A percentile compares a stretch with the other conserved stretches of the same genome.
Evolutionary conservation across 2,797 vertebrate genomes (phyloP).

Genomic region (Pseudochromis fuscus): DNA sequence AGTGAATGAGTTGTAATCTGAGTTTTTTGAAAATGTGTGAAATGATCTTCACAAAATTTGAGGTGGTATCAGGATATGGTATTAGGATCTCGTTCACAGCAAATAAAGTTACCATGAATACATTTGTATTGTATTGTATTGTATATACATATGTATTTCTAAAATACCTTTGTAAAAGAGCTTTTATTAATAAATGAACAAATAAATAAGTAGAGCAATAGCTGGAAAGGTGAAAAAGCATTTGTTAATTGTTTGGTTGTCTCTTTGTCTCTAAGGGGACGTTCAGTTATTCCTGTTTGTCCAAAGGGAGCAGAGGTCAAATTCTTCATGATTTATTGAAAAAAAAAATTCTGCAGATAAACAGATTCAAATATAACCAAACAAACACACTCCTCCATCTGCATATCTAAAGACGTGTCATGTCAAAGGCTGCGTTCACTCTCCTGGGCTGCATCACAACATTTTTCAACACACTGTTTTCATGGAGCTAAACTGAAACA

Average conservation of each 20-base stretch:
- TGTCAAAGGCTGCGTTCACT: slow-evolving; percentile 49
- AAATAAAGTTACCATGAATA: neutral
- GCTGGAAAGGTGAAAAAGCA: neutral
- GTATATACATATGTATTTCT: neutral
- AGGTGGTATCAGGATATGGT: neutral
- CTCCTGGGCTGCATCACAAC: slow-evolving; percentile 24
- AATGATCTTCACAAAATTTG: neutral
- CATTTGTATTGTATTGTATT: too few species aligned
- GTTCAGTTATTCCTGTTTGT: neutral
- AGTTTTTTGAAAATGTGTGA: neutral
- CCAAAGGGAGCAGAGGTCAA: slow-evolving; percentile 11
- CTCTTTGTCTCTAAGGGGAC: neutral
- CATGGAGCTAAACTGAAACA: slow-evolving; percentile 15
- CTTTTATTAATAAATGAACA: neutral
- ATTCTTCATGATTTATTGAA: too few species aligned
- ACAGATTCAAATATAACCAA: slow-evolving; percentile 27
- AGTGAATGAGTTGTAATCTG: neutral
- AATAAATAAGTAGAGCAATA: neutral
- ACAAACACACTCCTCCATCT: slow-evolving; percentile 18
- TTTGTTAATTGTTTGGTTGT: neutral
- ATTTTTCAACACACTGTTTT: slow-evolving; percentile 49
- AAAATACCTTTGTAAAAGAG: neutral
- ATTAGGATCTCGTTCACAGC: too few species aligned
- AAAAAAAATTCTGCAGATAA: slow-evolving; percentile 23
- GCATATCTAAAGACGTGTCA: slow-evolving; percentile 32